phyloP scores from a whole-genome alignment of 1,140 invertebrate genomes.

The Tetramorium alpestre region DNA sequence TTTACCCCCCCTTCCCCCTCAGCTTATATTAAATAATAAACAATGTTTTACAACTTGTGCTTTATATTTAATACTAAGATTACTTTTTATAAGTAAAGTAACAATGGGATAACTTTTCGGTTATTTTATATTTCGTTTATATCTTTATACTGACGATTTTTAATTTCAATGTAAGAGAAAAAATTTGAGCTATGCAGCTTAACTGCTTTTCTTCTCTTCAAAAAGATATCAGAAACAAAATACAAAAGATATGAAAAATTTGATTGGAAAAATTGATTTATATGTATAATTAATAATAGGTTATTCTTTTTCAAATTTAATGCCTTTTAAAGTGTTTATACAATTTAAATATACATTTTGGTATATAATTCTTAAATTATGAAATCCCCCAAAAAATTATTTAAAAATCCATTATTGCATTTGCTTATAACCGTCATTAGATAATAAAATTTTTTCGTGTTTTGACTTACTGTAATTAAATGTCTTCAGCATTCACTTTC shows the following conservation, averaged over 20 bases:
- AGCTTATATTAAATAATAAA: constrained; percentile 24
- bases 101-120: not conserved
- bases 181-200: not conserved
- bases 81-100: constrained; percentile 37
- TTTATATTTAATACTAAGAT: constrained; percentile 29
- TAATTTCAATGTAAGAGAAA: not conserved
- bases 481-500: not conserved
- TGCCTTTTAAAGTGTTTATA: not conserved
- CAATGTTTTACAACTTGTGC: constrained; percentile 23
- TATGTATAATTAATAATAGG: not conserved
- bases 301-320: not conserved
- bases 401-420: not conserved
- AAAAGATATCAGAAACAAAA: not conserved
- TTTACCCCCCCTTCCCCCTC: not conserved
- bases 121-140: not conserved
- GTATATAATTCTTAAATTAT: not conserved
- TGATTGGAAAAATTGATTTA: not conserved
- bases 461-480: not conserved
- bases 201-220: not conserved
- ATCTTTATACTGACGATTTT: not conserved
- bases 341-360: not conserved
- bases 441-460: not conserved
- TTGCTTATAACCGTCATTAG: not conserved
- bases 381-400: too few species aligned
- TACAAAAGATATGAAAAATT: not conserved